Evolutionary conservation across 2,797 vertebrate genomes (phyloP), one percentile per base, ranked within the genome.

Genomic region (Sebastes miniatus): DNA sequence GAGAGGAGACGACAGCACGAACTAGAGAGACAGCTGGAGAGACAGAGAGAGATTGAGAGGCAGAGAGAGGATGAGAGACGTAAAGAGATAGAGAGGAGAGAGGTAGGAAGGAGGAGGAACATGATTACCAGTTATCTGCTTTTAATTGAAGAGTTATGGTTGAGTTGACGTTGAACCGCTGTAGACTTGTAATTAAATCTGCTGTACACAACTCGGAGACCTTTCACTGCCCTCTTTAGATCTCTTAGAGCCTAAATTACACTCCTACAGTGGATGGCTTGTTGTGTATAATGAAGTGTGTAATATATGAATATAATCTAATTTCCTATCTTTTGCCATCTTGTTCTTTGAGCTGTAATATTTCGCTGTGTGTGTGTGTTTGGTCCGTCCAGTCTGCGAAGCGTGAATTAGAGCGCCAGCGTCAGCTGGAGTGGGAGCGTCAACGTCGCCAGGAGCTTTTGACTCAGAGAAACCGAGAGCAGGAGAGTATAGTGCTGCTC

Each of bases 401-500:
- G 83, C 93, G 98, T 43, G 98, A 99, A 89, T 93, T 99, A 77
- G 98, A 99, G 93, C 95, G 98, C 0, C 98, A 96, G 92, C 95
- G 94, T 34, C 94, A 94, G 87, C 8, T 94, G 77, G 94, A 95
- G 86, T 95, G 94, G 94, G 94, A 96, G 84, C 95, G 93, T 0
- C 94, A 95, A 9, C 96, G 98, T 34, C 95, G 98, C 7, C 98
- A 99, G 92, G 98, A 99, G 83, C 96, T 99, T 58, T 93, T 99
- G 56, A 98, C 94, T 87, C 98, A 99, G 89, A 96, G 98, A 85
- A 99, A 99, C 95, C 93, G 96, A 80, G 98, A 99, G 74, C 98
- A 99, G 94, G 98, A 99, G 92, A 97, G 98, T 83, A 99, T 99
- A 18, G 98, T 98, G 77, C 95, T 98, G 65, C 95, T 99, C 57